Percentiles rank a stretch among this genome's conserved stretches.
These are phyloP conservation scores for Platycercus adscitus DNA, from an alignment of 2,113 vertebrate species.

Conservation along the genomic window DNA sequence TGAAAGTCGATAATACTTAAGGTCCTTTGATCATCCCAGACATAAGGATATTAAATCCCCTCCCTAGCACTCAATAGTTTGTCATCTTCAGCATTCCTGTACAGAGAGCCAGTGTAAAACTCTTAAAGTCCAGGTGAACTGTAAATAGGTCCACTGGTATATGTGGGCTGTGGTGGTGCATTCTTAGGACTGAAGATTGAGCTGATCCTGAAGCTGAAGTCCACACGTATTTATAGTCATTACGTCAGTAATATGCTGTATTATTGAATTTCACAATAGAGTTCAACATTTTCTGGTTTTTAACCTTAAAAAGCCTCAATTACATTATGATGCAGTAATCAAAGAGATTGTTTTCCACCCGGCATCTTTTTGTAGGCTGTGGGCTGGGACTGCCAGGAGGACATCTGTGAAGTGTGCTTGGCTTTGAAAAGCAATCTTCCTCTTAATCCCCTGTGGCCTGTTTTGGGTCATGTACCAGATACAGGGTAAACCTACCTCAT, in stretches of 20 bases:
- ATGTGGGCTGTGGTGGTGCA: neutral
- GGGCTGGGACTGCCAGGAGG: neutral
- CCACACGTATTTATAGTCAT: neutral
- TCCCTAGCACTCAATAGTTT: neutral
- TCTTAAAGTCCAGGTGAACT: neutral
- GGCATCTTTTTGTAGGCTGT: neutral
- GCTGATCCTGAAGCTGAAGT: neutral
- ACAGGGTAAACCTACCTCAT: neutral
- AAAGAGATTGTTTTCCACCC: neutral
- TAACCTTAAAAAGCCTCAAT: neutral
- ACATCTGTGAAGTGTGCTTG: neutral
- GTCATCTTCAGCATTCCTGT: neutral
- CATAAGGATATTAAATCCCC: neutral
- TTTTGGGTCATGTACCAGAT: neutral
- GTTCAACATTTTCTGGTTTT: neutral
- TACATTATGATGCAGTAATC: neutral
- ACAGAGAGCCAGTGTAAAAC: neutral
- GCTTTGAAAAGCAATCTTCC: neutral
- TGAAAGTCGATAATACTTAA: neutral
- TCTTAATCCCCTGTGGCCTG: neutral
- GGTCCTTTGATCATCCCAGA: neutral
- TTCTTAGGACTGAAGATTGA: neutral
- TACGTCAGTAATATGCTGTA: neutral
- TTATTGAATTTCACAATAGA: neutral
- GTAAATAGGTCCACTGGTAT: neutral